Conservation (phyloP, 1,140 invertebrate genomes). For the Rhyacophila brunnea region DNA sequence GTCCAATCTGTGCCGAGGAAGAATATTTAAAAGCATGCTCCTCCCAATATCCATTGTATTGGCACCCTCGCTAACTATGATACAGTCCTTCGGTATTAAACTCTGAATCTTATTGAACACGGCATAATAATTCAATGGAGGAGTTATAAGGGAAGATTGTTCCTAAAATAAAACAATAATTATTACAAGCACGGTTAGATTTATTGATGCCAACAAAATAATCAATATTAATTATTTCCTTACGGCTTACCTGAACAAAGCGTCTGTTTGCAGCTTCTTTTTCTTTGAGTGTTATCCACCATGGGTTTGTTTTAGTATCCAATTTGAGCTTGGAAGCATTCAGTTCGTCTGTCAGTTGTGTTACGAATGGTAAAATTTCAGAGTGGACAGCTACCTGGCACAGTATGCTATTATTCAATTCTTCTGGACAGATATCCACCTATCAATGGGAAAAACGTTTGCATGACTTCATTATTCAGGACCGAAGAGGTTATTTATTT, state of each 20-base stretch:
- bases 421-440: conserved; percentile 88
- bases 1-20: conserved; percentile 83
- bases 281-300: conserved; percentile 59
- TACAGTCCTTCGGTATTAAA: conserved; percentile 73
- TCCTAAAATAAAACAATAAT: conserved; percentile 30
- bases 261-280: conserved; percentile 62
- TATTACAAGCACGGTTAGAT: conserved; percentile 10
- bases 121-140: conserved; percentile 91
- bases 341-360: conserved; percentile 61
- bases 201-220: background rate
- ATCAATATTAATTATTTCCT: conserved; percentile 26
- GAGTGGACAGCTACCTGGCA: conserved; percentile 74
- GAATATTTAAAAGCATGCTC: conserved; percentile 78
- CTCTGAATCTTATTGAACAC: conserved; percentile 81
- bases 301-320: conserved; percentile 45
- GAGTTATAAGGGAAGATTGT: conserved; percentile 42
- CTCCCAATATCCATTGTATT: conserved; percentile 98
- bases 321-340: conserved; percentile 55
- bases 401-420: conserved; percentile 85
- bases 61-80: conserved; percentile 96
- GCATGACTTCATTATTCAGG: no score
- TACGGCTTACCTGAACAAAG: conserved; percentile 56
- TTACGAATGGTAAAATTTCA: conserved; percentile 71
- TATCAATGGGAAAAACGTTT: conserved; percentile 39
- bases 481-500: no score